These are phyloP conservation scores for Lasioglossum baleicum DNA, from an alignment of 1,140 invertebrate species.

Conservation along the genomic window DNA sequence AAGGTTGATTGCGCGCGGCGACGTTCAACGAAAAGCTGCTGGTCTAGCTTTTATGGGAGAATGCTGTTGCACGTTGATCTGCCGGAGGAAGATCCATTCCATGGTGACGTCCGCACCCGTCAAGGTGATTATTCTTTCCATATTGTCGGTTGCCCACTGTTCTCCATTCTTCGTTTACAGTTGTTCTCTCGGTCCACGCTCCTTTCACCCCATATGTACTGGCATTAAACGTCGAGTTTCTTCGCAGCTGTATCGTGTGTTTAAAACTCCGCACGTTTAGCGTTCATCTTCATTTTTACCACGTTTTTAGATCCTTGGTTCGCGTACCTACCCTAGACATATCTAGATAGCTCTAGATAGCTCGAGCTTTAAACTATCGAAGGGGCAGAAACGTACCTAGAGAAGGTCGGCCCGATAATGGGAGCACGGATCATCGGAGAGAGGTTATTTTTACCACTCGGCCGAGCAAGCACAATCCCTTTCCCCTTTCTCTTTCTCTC, in stretches of 20 bases:
- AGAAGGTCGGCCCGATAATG: slow-evolving; percentile 22
- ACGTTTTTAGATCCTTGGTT: too few relatives aligned
- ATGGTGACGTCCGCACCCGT: slow-evolving; percentile 2
- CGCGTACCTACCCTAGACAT: too few relatives aligned
- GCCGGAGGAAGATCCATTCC: slow-evolving; percentile 13
- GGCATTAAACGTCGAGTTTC: too few relatives aligned
- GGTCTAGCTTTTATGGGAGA: slow-evolving; percentile 27
- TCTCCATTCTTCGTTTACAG: not conserved
- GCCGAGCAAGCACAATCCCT: not conserved
- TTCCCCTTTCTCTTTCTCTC: not conserved
- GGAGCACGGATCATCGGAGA: slow-evolving; percentile 19
- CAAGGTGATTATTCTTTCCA: slow-evolving; percentile 23
- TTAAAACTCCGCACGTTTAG: too few relatives aligned
- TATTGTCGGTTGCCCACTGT: not conserved
- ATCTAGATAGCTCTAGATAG: too few relatives aligned
- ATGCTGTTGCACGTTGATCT: slow-evolving; percentile 27
- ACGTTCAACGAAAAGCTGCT: slow-evolving; percentile 1
- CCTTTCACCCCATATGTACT: too few relatives aligned
- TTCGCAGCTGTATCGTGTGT: too few relatives aligned
- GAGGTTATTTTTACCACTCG: slow-evolving; percentile 30
- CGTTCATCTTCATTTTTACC: too few relatives aligned
- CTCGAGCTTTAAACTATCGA: too few relatives aligned
- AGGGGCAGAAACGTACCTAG: not conserved
- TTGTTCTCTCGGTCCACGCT: not conserved
- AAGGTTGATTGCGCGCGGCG: slow-evolving; percentile 36